Evolutionary conservation across 1,140 invertebrate species (phyloP).

Genomic region (Pseudomyrmex flavicornis): DNA sequence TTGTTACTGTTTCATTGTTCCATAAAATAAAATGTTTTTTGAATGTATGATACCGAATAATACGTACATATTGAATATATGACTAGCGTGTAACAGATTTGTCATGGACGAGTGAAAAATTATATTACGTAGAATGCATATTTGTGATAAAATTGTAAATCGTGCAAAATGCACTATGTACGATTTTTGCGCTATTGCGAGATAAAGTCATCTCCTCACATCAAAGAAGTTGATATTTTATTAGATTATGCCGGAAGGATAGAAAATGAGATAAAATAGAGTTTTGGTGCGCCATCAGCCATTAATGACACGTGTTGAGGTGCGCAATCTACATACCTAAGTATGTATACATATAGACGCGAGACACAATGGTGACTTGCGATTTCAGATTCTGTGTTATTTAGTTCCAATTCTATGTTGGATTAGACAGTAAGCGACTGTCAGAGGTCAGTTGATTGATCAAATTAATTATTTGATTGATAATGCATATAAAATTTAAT

Average conservation of each 20-base stretch:
- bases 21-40: not conserved
- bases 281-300: slow-evolving; percentile 64
- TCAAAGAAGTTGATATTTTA: slow-evolving; percentile 16
- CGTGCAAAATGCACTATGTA: not conserved
- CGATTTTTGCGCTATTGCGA: slow-evolving; percentile 7
- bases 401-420: slow-evolving; percentile 5
- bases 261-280: slow-evolving; percentile 31
- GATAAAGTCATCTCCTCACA: slow-evolving; percentile 21
- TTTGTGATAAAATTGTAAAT: not conserved
- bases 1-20: not conserved
- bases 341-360: slow-evolving; percentile 67
- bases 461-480: slow-evolving; percentile 46
- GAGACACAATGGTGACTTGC: slow-evolving; percentile 55
- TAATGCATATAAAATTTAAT: slow-evolving; percentile 35
- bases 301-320: slow-evolving; percentile 75
- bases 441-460: slow-evolving; percentile 15
- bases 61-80: not conserved
- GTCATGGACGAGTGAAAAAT: not conserved
- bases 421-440: not conserved
- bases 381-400: slow-evolving; percentile 66
- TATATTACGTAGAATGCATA: not conserved
- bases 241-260: slow-evolving; percentile 18
- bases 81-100: not conserved
- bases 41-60: not conserved
- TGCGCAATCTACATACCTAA: slow-evolving; percentile 75